Conservation (phyloP, 1,140 invertebrate genomes). For the Contarinia nasturtii region DNA sequence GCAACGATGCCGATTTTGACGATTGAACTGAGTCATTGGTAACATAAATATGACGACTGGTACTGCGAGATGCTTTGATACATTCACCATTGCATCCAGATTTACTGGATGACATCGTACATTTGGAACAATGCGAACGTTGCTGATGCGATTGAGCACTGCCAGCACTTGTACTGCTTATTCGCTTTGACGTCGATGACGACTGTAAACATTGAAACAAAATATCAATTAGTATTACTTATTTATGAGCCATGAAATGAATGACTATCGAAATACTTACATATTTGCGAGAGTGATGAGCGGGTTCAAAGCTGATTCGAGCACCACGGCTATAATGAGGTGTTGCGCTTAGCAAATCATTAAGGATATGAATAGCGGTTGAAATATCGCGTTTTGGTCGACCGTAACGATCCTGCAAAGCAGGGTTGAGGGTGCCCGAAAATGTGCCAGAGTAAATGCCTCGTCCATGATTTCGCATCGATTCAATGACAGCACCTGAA, state of each 20-base stretch:
- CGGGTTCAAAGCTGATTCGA: conserved; percentile 25
- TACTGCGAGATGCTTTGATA: not conserved
- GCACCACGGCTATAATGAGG: conserved; percentile 33
- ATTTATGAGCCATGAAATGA: not conserved
- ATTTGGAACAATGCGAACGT: too few relatives aligned
- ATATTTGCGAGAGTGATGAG: conserved; percentile 10
- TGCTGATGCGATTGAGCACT: conserved; percentile 9
- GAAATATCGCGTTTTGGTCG: conserved; percentile 79
- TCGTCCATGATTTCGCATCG: conserved; percentile 83
- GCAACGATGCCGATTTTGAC: too few relatives aligned
- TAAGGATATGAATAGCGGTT: conserved; percentile 88
- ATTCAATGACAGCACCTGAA: conserved; percentile 77
- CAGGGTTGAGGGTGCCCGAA: conserved; percentile 77
- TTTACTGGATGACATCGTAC: too few relatives aligned
- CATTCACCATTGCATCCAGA: conserved; percentile 20
- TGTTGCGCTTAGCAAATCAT: conserved; percentile 77
- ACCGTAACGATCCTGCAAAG: conserved; percentile 78
- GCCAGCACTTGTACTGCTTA: conserved; percentile 19
- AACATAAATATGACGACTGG: too few relatives aligned
- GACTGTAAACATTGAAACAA: too few relatives aligned
- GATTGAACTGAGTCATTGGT: too few relatives aligned
- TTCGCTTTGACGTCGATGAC: conserved; percentile 11
- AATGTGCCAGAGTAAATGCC: conserved; percentile 72
- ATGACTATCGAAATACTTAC: conserved; percentile 4
- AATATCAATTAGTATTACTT: too few relatives aligned